These are phyloP conservation scores for Auanema sp. DNA, from an alignment of 2,888 invertebrate genomes.

Conservation along the genomic window DNA sequence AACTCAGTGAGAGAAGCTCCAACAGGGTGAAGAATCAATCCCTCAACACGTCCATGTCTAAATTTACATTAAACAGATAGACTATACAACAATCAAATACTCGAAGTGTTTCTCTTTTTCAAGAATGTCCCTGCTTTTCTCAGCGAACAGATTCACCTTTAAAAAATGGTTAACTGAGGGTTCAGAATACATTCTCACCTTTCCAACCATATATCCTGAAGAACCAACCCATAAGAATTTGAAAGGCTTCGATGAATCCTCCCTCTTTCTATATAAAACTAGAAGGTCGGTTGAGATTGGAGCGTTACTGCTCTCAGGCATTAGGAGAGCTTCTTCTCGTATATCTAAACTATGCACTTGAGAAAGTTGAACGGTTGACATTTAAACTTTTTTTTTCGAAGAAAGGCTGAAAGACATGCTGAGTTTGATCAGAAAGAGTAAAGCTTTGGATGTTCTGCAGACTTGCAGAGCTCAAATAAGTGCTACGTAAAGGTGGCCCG, in stretches of 20 bases:
- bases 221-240: slow-evolving; percentile 18
- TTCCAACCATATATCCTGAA: slow-evolving; percentile 10
- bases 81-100: slow-evolving; percentile 16
- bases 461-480: slow-evolving; percentile 12
- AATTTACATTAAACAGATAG: not conserved
- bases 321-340: slow-evolving; percentile 3
- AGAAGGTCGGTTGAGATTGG: not conserved
- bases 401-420: slow-evolving; percentile 32
- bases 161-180: slow-evolving; percentile 7
- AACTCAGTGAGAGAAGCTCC: slow-evolving; percentile 57
- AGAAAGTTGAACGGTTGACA: slow-evolving; percentile 2
- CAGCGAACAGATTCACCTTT: slow-evolving; percentile 28
- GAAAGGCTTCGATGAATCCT: slow-evolving; percentile 11
- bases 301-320: slow-evolving; percentile 3
- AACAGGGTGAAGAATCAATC: slow-evolving; percentile 51
- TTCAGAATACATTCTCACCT: slow-evolving; percentile 1
- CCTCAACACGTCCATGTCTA: slow-evolving; percentile 55
- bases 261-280: not conserved
- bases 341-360: slow-evolving; percentile 6
- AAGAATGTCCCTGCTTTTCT: slow-evolving; percentile 30
- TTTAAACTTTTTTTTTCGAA: slow-evolving; percentile 36
- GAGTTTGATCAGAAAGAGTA: slow-evolving; percentile 26
- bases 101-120: slow-evolving; percentile 38
- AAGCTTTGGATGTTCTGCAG: slow-evolving; percentile 31
- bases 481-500: not conserved